Base-by-base conservation (phyloP, 2,113 vertebrate genomes). In the Sceloporus undulatus region DNA sequence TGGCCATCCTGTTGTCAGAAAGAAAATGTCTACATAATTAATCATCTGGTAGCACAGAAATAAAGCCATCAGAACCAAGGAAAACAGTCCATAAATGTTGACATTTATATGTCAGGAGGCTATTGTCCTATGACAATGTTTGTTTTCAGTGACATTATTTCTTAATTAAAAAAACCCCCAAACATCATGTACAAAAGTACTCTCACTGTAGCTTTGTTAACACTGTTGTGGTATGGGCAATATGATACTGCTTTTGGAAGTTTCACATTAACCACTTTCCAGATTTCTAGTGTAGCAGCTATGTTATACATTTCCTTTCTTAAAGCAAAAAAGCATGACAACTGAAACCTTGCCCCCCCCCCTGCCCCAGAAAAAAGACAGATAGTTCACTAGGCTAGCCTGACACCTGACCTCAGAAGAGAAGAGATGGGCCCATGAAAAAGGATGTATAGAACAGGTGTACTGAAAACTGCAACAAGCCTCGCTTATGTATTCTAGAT, bases 21-120 rank as follows among this genome's bases (percentile, higher is more conserved):
- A 90, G 92, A 95, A 92, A 93, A 88, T 91, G 95, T 92, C 94
- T 94, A 91, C 0, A 71, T 93, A 95, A 94, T 96, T 95, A 94
- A 95, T 96, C 94, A 95, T 90, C 83, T 86, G 91, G 89, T 86
- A 13, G 54, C 91, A 90, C 76, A 91, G 94, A 91, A 96, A 92
- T 74, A 91, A 90, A 94, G 85, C 75, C 92, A 93, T 89, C 92
- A 93, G 91, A 94, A 94, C 81, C 78, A 0, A 3, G 91, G 89
- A 88, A 88, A 93, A 92, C 65, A 91, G 92, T 92, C 94, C 91
- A 88, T 90, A 95, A 95, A 93, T 82, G 92, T 84, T 95, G 96
- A 93, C 93, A 91, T 95, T 96, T 95, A 93, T 95, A 94, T 92
- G 87, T 92, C 4, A 91, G 81, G 82, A 94, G 76, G 92, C 95